phyloP scores from a whole-genome alignment of 2,888 invertebrate genomes.

The Catocala sponsa region DNA sequence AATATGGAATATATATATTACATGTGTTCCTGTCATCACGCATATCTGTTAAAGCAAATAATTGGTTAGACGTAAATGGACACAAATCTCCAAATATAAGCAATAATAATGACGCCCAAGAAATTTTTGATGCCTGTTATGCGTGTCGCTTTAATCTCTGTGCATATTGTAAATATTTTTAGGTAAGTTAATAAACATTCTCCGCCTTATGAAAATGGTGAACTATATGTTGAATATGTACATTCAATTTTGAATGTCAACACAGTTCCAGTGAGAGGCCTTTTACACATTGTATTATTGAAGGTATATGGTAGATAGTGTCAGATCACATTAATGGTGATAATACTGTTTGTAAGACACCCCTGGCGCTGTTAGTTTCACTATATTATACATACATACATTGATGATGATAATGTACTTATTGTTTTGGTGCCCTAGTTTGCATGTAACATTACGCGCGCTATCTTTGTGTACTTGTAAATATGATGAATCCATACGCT shows the following conservation, averaged over 20 bases:
- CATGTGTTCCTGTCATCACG: slow-evolving; percentile 64
- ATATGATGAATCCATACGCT: slow-evolving; percentile 87
- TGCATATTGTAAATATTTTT: slow-evolving; percentile 85
- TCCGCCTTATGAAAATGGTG: slow-evolving; percentile 84
- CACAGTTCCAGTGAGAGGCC: slow-evolving; percentile 43
- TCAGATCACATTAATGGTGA: background rate
- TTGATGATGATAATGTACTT: slow-evolving; percentile 73
- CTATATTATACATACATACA: slow-evolving; percentile 43
- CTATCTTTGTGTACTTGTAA: slow-evolving; percentile 79
- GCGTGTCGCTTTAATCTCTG: slow-evolving; percentile 77
- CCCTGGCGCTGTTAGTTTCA: slow-evolving; percentile 54
- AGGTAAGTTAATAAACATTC: slow-evolving; percentile 69
- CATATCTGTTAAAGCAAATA: slow-evolving; percentile 76
- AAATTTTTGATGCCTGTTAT: slow-evolving; percentile 65
- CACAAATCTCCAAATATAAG: slow-evolving; percentile 60
- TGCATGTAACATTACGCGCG: slow-evolving; percentile 78
- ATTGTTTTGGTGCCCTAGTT: slow-evolving; percentile 80
- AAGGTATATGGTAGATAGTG: slow-evolving; percentile 3
- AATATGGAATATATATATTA: slow-evolving; percentile 53
- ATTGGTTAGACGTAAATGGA: slow-evolving; percentile 60
- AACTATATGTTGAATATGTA: slow-evolving; percentile 57
- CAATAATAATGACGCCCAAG: slow-evolving; percentile 71
- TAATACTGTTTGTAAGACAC: slow-evolving; percentile 45
- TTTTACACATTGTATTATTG: slow-evolving; percentile 45
- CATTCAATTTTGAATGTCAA: slow-evolving; percentile 55